Evolutionary conservation across 1,140 invertebrate species (phyloP), one percentile per base, ranked within the genome.

Genomic region (Cotesia typhae): DNA sequence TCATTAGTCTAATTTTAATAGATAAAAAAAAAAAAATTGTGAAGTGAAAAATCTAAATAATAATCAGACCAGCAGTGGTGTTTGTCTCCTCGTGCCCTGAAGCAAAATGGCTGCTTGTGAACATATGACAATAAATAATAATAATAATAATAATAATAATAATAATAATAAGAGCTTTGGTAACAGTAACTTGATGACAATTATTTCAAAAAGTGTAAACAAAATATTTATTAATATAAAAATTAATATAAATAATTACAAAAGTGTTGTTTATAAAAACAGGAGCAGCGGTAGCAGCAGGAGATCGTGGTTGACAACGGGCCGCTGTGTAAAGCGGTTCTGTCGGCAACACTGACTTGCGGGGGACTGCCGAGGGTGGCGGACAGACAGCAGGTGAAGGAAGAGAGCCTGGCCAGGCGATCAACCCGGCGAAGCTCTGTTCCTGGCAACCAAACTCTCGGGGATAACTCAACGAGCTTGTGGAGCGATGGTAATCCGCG

Each of bases 111-210:
- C 83, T 75, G 80, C 77, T 71, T 59, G 17, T 77, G 72, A 86
- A 85, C 85, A 86, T 86, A 86, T 86, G 85, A 84, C 82, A 82
- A 83, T 73, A 68, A 82, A 82, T 80, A 78, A 47, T 47, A 47
- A 47, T 47, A 47, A 47, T 47, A 6, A 47, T 47, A 47, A 47
- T 47, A 41, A 41, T 41, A 41, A 41, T 41, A 9, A 41, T 41
- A 9, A 14, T 14, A 14, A 14, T 14, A 14, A 47, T 47, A 47
- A 28, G 28, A 28, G 28, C 28, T 28, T 28, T 28, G 28, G 28
- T 28, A 28, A 47, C 10, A 47, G 41, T 47, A 47, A 47, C 3
- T 47, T 47, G 41, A 47, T 47, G 41, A 47, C 41, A 47, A 10
- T 47, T 47, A 47, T 47, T 10, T 9, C 2, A 10, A 47, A 6